A percentile compares a stretch with the other conserved stretches of the same genome.
phyloP scores from a whole-genome alignment of 2,113 vertebrate species.

The Oxygymnocypris stewartii region DNA sequence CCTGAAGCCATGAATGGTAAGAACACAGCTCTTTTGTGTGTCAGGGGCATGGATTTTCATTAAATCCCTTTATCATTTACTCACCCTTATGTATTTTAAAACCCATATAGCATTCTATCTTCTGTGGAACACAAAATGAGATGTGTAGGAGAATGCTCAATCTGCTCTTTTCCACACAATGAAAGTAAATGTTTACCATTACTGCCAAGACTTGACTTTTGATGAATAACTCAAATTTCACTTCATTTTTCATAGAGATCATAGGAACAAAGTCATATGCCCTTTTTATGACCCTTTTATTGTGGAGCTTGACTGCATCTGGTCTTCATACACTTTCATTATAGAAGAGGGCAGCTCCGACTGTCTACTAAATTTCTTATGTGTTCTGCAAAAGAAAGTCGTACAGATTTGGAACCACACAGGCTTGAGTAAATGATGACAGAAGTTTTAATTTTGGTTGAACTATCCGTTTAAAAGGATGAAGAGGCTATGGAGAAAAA shows the following conservation, averaged over 20 bases:
- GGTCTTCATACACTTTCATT: not conserved
- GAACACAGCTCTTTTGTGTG: slow-evolving; percentile 47
- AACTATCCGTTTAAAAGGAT: not conserved
- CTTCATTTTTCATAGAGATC: not conserved
- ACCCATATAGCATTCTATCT: not conserved
- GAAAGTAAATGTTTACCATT: not conserved
- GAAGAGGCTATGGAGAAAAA: not conserved
- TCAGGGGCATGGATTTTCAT: not conserved
- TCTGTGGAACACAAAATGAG: not conserved
- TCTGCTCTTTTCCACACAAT: not conserved
- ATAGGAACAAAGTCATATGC: not conserved
- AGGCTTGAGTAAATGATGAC: not conserved
- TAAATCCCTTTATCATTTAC: not conserved
- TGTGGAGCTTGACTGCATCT: not conserved
- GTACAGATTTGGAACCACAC: not conserved
- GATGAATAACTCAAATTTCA: not conserved
- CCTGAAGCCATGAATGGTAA: slow-evolving; percentile 80
- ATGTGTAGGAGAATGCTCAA: slow-evolving; percentile 4
- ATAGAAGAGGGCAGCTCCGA: not conserved
- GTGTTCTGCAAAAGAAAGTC: not conserved
- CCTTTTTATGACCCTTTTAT: not conserved
- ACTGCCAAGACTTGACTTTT: not conserved
- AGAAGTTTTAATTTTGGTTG: not conserved
- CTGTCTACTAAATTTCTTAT: not conserved
- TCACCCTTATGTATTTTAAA: not conserved